Evolutionary conservation across 2,888 invertebrate species (phyloP), one percentile per base, ranked within the genome.

Genomic region (Trissonchulus sp.): DNA sequence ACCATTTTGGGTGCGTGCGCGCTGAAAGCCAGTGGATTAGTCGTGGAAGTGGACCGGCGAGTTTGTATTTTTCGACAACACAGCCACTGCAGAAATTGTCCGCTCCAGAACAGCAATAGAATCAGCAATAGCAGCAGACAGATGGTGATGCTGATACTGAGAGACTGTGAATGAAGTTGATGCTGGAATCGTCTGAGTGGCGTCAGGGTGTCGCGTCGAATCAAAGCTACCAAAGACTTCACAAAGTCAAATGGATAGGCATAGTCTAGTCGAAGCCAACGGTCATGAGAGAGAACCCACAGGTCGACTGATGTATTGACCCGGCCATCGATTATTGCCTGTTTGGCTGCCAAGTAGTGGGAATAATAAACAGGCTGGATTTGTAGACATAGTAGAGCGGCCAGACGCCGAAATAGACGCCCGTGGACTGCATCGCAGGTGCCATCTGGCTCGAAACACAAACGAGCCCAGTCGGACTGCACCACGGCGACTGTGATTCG

Each of bases 381-480:
- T 23, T 8, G 8, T 23, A 48, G 8, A 23, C 48, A 48, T 15
- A 48, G 48, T 23, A 48, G 48, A 23, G 8, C 8, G 8, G 23
- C 8, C 23, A 48, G 48, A 48, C 23, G 8, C 8, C 23, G 8
- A 15, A 48, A 23, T 8, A 48, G 8, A 15, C 48, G 48, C 8
- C 48, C 48, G 48, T 48, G 48, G 48, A 48, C 48, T 15, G 48
- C 8, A 8, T 48, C 8, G 23, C 48, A 48, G 48, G 48, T 15
- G 48, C 65, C 65, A 8, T 48, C 18, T 15, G 48, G 48, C 48
- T 48, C 48, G 23, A 23, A 23, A 15, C 48, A 18, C 15, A 48
- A 48, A 15, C 15, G 48, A 15, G 48, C 48, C 48, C 48, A 15
- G 48, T 78, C 72, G n/a, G n/a, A n/a, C n/a, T n/a, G n/a, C n/a